Conservation (phyloP, 2,797 vertebrate species). For the Antrozous pallidus region DNA sequence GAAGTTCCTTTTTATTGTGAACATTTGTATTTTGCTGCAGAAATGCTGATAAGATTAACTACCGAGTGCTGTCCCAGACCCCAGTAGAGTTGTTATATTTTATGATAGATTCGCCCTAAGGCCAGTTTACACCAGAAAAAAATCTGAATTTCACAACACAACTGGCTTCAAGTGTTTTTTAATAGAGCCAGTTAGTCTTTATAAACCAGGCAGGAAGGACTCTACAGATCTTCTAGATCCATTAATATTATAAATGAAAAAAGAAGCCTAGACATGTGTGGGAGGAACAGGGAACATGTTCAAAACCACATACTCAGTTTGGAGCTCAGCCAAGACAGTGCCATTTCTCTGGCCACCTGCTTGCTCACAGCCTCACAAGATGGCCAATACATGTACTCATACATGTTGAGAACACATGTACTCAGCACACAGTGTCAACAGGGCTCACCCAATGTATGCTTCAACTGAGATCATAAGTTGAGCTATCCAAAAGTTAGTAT, state of each 20-base stretch:
- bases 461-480: background rate
- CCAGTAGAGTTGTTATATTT: background rate
- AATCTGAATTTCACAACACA: background rate
- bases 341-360: background rate
- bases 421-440: background rate
- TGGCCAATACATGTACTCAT: fast-evolving
- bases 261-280: background rate
- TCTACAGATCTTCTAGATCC: background rate
- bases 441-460: background rate
- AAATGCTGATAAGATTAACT: background rate
- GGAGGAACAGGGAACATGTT: background rate
- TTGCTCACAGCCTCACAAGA: background rate
- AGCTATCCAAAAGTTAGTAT: background rate
- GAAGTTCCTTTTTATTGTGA: background rate
- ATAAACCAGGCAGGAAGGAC: background rate
- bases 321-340: background rate
- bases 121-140: background rate
- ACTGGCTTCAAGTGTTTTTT: background rate
- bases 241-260: background rate
- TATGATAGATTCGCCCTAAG: background rate
- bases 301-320: background rate
- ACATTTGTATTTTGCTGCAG: background rate
- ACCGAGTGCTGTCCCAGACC: background rate
- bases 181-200: background rate
- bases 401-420: fast-evolving